Evolutionary conservation across 1,140 invertebrate genomes (phyloP).

Genomic region (Coboldia fuscipes): DNA sequence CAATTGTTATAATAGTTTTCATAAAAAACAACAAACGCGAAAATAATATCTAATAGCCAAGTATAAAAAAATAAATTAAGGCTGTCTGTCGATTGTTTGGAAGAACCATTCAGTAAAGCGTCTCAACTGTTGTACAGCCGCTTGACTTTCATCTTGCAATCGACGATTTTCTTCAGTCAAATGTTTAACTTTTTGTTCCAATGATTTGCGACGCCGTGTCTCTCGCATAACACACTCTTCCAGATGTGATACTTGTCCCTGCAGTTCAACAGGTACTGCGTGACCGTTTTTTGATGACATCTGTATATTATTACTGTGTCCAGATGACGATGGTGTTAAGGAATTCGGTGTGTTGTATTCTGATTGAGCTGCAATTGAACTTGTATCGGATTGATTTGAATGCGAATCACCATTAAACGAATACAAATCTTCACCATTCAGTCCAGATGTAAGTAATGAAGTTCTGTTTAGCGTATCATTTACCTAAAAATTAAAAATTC

Average conservation of each 20-base stretch:
- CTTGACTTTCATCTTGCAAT: constrained; percentile 70
- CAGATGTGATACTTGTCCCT: constrained; percentile 36
- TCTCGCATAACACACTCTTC: constrained; percentile 39
- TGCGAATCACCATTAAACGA: no score
- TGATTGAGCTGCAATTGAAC: no score
- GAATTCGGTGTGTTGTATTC: no score
- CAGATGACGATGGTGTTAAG: neutral
- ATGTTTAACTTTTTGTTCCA: constrained; percentile 51
- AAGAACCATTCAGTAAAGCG: constrained; percentile 90
- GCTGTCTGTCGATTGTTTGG: constrained; percentile 60
- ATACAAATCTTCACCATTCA: no score
- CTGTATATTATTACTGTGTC: neutral
- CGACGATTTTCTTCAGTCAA: constrained; percentile 67
- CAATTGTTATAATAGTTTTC: no score
- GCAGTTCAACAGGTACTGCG: constrained; percentile 27
- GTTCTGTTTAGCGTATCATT: no score
- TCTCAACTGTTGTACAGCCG: constrained; percentile 67
- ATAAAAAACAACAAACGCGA: no score
- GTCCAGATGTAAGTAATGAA: no score
- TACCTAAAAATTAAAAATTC: no score
- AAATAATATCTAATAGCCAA: no score
- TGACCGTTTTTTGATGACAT: constrained; percentile 10
- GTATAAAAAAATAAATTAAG: no score
- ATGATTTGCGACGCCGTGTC: constrained; percentile 31
- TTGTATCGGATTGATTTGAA: no score